phyloP scores from a whole-genome alignment of 2,888 invertebrate species.

The Dasypolia templi region DNA sequence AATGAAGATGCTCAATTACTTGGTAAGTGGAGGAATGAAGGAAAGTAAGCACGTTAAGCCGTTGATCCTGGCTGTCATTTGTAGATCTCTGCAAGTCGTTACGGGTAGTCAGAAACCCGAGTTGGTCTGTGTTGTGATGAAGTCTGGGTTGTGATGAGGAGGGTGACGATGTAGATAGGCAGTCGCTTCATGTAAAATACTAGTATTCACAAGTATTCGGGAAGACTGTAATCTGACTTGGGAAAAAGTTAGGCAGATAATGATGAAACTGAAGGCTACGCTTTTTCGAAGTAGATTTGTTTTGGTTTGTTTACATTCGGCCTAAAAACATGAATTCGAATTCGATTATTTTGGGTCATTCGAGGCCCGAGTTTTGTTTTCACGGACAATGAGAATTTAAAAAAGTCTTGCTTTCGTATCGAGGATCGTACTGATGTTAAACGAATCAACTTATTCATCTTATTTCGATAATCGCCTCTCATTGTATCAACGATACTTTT shows the following conservation, averaged over 20 bases:
- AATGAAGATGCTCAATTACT: conserved; percentile 83
- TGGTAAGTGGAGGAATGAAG: conserved; percentile 70
- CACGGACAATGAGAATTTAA: neutral
- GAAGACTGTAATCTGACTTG: neutral
- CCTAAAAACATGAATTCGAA: neutral
- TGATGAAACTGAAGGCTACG: neutral
- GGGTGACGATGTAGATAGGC: too few relatives aligned
- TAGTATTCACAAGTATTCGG: neutral
- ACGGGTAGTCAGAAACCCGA: neutral
- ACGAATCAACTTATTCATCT: neutral
- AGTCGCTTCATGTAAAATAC: neutral
- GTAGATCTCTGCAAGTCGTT: neutral
- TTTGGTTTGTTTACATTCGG: neutral
- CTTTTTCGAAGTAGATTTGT: neutral
- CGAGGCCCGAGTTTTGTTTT: neutral
- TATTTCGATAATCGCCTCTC: neutral
- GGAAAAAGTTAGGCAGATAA: neutral
- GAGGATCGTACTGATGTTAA: neutral
- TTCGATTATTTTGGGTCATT: neutral
- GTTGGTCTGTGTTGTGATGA: neutral
- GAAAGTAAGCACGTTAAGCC: neutral
- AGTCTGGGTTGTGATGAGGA: neutral
- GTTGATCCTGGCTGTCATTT: neutral
- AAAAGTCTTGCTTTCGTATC: neutral
- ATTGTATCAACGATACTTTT: neutral